Evolutionary conservation across 2,113 vertebrate species (phyloP), one percentile per base, ranked within the genome.

Genomic region (Brachyhypopomus occidentalis): DNA sequence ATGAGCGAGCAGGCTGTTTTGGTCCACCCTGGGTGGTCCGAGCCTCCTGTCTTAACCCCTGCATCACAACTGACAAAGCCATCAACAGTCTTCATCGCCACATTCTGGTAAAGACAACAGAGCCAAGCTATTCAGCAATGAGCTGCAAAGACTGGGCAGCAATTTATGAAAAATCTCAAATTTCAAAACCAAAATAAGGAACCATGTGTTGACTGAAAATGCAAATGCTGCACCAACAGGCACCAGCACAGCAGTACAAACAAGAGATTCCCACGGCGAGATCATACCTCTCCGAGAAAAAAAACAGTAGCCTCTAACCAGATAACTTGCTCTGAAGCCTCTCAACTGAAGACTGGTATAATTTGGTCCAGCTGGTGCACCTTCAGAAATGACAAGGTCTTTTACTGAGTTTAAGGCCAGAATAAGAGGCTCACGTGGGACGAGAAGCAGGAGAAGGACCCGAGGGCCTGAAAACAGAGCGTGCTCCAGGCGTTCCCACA

Each of bases 301-400:
- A 73, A 48, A 93, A 90, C 89, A 92, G 88, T 87, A 86, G 86
- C 78, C 78, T 73, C 83, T 38, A 79, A 76, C 63, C 84, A 88
- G 85, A 87, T 85, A 82, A 82, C 73, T 5, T 38, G 72, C 77
- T 82, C 67, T 0, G 77, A 76, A 77, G 4, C 59, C 36, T 75
- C 38, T 66, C 45, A 77, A 52, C 74, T 14, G 62, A 78, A 83
- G 72, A 87, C 70, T 83, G 85, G 88, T 91, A 79, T 91, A 89
- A 93, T 92, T 87, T 91, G 36, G 83, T 89, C 78, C 92, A 93
- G 91, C 90, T 94, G 92, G 87, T 71, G 58, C 19, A 78, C 77
- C 64, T 74, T 83, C 25, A 82, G 84, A 88, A 84, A 86, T 81
- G 78, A 85, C 58, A 86, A 79, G 83, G 77, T 77, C 75, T 91